Percentiles rank a stretch among this genome's conserved stretches.
These are phyloP conservation scores for Pelodiscus sinensis DNA, from an alignment of 2,113 vertebrate genomes.

Conservation along the genomic window DNA sequence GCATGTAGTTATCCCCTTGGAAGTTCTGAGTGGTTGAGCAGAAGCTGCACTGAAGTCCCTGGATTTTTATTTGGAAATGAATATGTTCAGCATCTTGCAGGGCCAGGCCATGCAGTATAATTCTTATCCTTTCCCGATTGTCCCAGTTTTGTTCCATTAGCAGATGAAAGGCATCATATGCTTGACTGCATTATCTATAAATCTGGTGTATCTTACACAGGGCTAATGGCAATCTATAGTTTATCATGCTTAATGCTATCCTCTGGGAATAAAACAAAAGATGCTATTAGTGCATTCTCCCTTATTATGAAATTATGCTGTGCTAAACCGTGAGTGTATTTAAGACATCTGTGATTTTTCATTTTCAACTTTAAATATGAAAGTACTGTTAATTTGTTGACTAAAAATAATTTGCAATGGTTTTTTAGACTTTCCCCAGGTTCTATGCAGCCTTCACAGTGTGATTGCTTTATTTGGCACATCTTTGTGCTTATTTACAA, in stretches of 20 bases:
- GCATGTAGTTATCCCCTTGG: neutral
- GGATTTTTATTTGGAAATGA: neutral
- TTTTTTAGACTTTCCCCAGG: neutral
- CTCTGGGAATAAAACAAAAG: neutral
- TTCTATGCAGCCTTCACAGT: neutral
- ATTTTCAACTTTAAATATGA: neutral
- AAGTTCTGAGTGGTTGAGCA: neutral
- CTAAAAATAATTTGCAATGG: neutral
- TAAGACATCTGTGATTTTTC: neutral
- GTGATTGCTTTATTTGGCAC: neutral
- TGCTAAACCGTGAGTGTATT: neutral
- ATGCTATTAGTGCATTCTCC: neutral
- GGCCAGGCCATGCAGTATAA: neutral
- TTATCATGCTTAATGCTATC: neutral
- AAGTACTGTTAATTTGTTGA: neutral
- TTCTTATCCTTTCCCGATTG: neutral
- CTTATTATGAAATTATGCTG: neutral
- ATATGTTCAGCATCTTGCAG: neutral
- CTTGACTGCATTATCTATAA: slow-evolving; percentile 1
- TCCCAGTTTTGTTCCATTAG: neutral
- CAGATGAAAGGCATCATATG: neutral
- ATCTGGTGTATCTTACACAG: neutral
- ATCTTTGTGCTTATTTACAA: slow-evolving; percentile 24
- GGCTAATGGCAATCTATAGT: neutral
- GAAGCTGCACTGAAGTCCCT: neutral